Conservation (phyloP, 1,140 invertebrate genomes). For the Daktulosphaira vitifoliae region DNA sequence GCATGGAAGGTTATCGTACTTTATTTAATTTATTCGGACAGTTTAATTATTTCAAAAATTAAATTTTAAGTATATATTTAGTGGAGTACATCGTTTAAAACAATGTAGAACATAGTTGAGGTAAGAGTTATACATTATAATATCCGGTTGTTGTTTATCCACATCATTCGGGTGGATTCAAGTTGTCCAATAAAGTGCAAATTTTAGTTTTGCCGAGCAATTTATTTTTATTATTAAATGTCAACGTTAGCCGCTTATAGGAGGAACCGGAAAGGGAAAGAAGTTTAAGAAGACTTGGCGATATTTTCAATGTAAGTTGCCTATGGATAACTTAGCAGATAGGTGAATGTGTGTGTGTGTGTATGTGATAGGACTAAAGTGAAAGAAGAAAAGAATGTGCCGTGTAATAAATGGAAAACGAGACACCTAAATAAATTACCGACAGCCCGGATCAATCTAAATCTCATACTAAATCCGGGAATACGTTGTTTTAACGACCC, state of each 20-base stretch:
- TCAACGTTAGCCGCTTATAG: too few species aligned
- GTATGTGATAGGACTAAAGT: too few species aligned
- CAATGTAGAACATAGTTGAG: too few species aligned
- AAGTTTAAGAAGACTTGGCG: neutral
- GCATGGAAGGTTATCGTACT: too few species aligned
- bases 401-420: slow-evolving; percentile 20
- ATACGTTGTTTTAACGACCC: neutral
- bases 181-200: slow-evolving; percentile 29
- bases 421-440: slow-evolving; percentile 29
- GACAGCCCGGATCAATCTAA: slow-evolving; percentile 30
- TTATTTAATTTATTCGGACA: too few species aligned
- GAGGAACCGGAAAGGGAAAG: neutral
- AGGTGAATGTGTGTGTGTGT: neutral
- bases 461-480: slow-evolving; percentile 14
- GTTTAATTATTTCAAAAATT: too few species aligned
- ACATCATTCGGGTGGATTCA: neutral
- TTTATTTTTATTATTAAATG: neutral
- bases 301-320: neutral
- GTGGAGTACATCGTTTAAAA: too few species aligned
- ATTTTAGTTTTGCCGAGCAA: neutral
- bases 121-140: neutral
- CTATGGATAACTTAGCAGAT: neutral
- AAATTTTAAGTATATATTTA: too few species aligned
- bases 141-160: neutral
- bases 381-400: neutral